Evolutionary conservation across 2,113 vertebrate genomes (phyloP).

Genomic region (Lagopus muta): DNA sequence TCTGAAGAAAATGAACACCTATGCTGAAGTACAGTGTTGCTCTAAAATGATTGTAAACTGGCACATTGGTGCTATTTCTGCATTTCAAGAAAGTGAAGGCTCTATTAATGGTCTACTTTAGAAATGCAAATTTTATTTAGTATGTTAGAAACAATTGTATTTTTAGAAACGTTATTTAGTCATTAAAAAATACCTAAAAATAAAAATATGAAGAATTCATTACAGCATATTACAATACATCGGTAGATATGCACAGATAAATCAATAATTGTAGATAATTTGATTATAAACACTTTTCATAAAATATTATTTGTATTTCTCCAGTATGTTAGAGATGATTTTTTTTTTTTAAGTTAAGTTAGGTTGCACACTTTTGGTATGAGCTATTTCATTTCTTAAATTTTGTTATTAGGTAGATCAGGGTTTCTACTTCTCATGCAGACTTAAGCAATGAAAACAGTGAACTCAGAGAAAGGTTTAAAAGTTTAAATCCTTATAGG

Average conservation of each 20-base stretch:
- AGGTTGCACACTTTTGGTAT: background rate
- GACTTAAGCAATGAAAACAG: background rate
- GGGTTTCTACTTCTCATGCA: background rate
- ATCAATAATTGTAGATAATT: background rate
- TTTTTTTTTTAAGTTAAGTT: background rate
- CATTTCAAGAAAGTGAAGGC: background rate
- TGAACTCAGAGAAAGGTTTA: background rate
- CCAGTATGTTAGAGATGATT: background rate
- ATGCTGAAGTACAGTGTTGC: background rate
- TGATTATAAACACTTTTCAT: background rate
- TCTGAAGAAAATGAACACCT: background rate
- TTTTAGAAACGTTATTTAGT: slow-evolving; percentile 21
- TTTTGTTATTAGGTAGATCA: background rate
- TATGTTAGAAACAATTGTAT: background rate
- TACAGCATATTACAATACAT: background rate
- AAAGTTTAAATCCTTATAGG: background rate
- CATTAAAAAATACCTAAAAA: background rate
- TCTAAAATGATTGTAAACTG: background rate
- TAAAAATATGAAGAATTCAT: background rate
- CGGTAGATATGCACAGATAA: background rate
- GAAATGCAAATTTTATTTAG: background rate
- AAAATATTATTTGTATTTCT: background rate
- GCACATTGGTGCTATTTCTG: background rate
- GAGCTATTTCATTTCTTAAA: background rate
- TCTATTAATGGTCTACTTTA: background rate